Evolutionary conservation across 2,888 invertebrate genomes (phyloP).

Genomic region (Drosophila neonasuta): DNA sequence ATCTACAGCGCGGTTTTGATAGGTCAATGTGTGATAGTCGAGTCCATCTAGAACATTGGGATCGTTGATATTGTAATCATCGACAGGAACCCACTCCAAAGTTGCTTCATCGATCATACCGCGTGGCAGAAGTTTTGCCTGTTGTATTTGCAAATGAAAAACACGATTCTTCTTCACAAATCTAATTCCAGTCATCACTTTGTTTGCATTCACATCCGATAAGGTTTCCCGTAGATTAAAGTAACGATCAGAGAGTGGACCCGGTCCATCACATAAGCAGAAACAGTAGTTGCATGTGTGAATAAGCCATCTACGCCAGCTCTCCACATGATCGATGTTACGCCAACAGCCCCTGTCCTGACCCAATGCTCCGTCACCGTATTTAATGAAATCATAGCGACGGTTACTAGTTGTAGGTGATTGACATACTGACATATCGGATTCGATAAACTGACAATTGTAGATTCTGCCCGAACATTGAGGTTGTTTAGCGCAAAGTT

Average conservation of each 20-base stretch:
- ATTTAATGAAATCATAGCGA: constrained; percentile 92
- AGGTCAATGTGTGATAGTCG: constrained; percentile 90
- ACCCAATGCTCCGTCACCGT: constrained; percentile 90
- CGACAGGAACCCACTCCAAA: constrained; percentile 88
- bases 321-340: constrained; percentile 87
- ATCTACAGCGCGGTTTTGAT: constrained; percentile 90
- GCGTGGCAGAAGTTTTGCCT: constrained; percentile 86
- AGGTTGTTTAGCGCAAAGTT: constrained; percentile 87
- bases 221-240: constrained; percentile 88
- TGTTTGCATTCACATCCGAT: constrained; percentile 85
- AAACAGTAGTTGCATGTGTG: constrained; percentile 95
- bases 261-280: constrained; percentile 92
- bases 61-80: constrained; percentile 84
- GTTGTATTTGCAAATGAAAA: constrained; percentile 92
- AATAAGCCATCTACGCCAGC: constrained; percentile 95
- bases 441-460: constrained; percentile 90
- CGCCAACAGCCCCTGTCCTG: constrained; percentile 84
- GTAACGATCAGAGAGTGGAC: constrained; percentile 88
- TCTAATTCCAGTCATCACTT: constrained; percentile 90
- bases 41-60: constrained; percentile 84
- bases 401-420: constrained; percentile 83
- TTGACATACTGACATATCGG: constrained; percentile 93
- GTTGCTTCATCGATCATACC: constrained; percentile 86
- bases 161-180: constrained; percentile 89
- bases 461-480: constrained; percentile 88